phyloP scores from a whole-genome alignment of 2,888 invertebrate genomes.

The Geophilus truncorum region DNA sequence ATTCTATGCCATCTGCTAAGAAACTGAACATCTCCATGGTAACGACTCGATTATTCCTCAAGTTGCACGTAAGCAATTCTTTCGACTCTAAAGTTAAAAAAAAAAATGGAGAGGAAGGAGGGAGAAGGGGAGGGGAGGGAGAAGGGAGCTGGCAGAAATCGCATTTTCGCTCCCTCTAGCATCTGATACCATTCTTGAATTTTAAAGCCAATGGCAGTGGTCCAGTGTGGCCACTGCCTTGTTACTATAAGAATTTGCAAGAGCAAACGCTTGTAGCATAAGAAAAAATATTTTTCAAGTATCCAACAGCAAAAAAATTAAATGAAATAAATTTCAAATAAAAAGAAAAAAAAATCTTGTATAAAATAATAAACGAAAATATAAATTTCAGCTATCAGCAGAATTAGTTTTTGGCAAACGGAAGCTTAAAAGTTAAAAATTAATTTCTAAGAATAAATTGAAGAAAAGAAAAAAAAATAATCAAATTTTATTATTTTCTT shows the following conservation, averaged over 20 bases:
- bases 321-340: neutral
- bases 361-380: neutral
- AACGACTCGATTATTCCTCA: constrained; percentile 20
- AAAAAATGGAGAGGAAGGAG: neutral
- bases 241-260: neutral
- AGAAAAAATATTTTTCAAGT: neutral
- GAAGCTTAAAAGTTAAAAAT: neutral
- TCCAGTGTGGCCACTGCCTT: neutral
- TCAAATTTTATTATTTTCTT: neutral
- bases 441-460: neutral
- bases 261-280: neutral
- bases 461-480: too few species aligned
- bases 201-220: constrained; percentile 15
- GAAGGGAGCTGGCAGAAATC: constrained; percentile 3
- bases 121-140: neutral
- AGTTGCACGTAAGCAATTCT: constrained; percentile 27
- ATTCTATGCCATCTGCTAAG: constrained; percentile 15
- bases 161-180: neutral
- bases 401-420: neutral
- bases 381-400: neutral
- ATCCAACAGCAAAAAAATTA: neutral
- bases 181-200: constrained; percentile 4
- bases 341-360: neutral
- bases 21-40: neutral
- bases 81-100: constrained; percentile 2